These are phyloP conservation scores for Cyrtorhinus lividipennis DNA, from an alignment of 1,140 invertebrate genomes.

Conservation along the genomic window DNA sequence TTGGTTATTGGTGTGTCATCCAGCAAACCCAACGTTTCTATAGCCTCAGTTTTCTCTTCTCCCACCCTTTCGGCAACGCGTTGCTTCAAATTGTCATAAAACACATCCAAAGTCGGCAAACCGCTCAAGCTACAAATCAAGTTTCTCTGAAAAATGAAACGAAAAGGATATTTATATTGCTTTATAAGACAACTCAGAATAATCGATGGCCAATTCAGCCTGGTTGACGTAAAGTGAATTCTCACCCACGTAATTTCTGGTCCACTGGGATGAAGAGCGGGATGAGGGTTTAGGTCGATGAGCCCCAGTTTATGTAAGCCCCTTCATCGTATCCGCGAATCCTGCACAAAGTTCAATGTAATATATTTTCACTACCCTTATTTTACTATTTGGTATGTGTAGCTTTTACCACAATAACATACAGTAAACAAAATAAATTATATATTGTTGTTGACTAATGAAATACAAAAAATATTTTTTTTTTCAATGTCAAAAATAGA, in stretches of 20 bases:
- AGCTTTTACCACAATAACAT: too few relatives aligned
- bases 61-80: constrained; percentile 62
- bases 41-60: constrained; percentile 45
- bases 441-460: too few relatives aligned
- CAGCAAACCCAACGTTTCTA: constrained; percentile 80
- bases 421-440: too few relatives aligned
- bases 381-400: too few relatives aligned
- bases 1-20: constrained; percentile 65
- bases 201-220: too few relatives aligned
- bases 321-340: constrained; percentile 74
- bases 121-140: constrained; percentile 77
- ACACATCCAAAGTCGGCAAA: constrained; percentile 68
- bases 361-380: too few relatives aligned
- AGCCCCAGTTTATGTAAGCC: constrained; percentile 74
- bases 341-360: constrained; percentile 31
- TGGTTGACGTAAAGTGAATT: constrained; percentile 11
- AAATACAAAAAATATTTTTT: too few relatives aligned
- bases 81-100: constrained; percentile 83
- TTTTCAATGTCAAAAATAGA: too few relatives aligned
- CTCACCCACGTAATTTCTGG: constrained; percentile 92
- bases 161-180: background rate
- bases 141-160: constrained; percentile 43
- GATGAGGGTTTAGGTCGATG: constrained; percentile 71
- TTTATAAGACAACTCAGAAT: too few relatives aligned
- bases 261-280: constrained; percentile 80